Evolutionary conservation across 92 coral and sea anemone species (phyloP).

Genomic region (Epizoanthus ramosus): DNA sequence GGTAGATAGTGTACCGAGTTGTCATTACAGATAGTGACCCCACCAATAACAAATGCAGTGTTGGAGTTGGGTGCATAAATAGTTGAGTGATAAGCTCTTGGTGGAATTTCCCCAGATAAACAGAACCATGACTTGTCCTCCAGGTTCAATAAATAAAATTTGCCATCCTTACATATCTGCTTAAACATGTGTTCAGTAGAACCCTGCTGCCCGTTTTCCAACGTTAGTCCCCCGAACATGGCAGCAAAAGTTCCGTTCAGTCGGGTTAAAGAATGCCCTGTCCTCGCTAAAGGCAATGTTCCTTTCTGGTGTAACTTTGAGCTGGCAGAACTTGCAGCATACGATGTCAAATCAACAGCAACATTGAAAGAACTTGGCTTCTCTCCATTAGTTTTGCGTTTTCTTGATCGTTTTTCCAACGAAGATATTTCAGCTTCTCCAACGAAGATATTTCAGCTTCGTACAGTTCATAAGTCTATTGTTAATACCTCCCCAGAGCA

Average conservation of each 20-base stretch:
- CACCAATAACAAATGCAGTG: conserved; percentile 27
- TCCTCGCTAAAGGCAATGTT: conserved; percentile 42
- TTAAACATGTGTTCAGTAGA: conserved; percentile 30
- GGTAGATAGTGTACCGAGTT: conserved; percentile 26
- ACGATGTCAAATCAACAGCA: conserved; percentile 39
- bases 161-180: conserved; percentile 44
- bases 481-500: conserved; percentile 31
- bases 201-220: conserved; percentile 38
- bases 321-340: neutral
- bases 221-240: conserved; percentile 37
- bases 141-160: conserved; percentile 28
- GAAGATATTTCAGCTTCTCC: conserved; percentile 12
- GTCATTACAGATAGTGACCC: conserved; percentile 17
- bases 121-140: conserved; percentile 4
- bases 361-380: conserved; percentile 28
- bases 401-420: neutral
- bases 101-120: conserved; percentile 24
- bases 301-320: conserved; percentile 14
- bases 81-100: conserved; percentile 43
- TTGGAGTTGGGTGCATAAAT: conserved; percentile 2
- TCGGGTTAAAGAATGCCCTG: conserved; percentile 36
- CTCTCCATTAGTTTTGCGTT: conserved; percentile 27
- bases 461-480: conserved; percentile 31
- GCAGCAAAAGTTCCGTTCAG: conserved; percentile 4
- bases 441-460: no score